phyloP scores from a whole-genome alignment of 2,113 vertebrate species.

The Cochlearius cochlearius region DNA sequence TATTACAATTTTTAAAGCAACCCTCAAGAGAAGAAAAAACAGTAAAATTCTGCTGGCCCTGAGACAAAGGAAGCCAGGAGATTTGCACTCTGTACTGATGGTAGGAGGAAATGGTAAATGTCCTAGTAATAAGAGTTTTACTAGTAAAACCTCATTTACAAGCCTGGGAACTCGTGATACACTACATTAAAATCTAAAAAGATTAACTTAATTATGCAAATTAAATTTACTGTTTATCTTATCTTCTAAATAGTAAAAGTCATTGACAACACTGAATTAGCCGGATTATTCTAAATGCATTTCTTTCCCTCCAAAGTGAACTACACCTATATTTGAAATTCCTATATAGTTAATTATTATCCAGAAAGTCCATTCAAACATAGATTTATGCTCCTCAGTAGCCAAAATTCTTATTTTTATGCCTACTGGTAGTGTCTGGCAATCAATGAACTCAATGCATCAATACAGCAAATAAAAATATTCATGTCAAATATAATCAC shows the following conservation, averaged over 20 bases:
- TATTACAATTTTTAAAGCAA: constrained; percentile 72
- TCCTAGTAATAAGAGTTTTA: constrained; percentile 59
- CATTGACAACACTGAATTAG: constrained; percentile 39
- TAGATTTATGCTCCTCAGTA: background rate
- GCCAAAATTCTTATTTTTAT: background rate
- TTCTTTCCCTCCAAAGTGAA: constrained; percentile 1
- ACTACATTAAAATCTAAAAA: constrained; percentile 67
- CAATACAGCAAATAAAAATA: background rate
- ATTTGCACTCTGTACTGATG: constrained; percentile 17
- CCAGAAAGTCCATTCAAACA: background rate
- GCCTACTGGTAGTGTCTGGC: background rate
- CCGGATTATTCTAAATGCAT: constrained; percentile 4
- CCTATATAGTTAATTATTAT: background rate
- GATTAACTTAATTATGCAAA: constrained; percentile 67
- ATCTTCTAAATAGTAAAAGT: constrained; percentile 62
- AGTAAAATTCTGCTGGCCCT: constrained; percentile 18
- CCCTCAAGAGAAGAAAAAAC: constrained; percentile 51
- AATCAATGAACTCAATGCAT: background rate
- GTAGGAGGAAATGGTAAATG: constrained; percentile 32
- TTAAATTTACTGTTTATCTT: constrained; percentile 58
- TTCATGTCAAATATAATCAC: background rate
- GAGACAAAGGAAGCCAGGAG: constrained; percentile 42
- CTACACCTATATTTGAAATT: background rate
- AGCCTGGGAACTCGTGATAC: constrained; percentile 31
- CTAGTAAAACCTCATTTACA: constrained; percentile 61